These are phyloP conservation scores for Dolichopus griseipennis DNA, from an alignment of 2,888 invertebrate genomes.

Conservation along the genomic window DNA sequence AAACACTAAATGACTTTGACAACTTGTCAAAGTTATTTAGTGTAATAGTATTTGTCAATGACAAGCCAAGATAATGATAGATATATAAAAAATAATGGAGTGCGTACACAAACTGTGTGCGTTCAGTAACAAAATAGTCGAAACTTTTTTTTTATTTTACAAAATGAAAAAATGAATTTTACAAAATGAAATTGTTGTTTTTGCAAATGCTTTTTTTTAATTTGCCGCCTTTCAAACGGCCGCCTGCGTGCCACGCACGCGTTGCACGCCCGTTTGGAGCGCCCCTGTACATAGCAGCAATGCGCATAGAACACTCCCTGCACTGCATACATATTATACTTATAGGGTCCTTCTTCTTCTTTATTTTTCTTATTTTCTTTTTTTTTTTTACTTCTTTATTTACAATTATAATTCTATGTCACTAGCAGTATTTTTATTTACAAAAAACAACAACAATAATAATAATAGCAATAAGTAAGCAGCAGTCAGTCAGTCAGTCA, in stretches of 20 bases:
- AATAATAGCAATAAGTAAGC: not conserved
- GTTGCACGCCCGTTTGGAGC: slow-evolving; percentile 8
- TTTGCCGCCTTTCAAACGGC: not conserved
- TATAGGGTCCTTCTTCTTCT: not conserved
- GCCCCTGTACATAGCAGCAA: not conserved
- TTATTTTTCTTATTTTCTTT: no score
- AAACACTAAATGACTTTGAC: no score
- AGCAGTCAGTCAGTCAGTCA: slow-evolving; percentile 4
- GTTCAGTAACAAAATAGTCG: no score
- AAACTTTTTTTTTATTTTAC: no score
- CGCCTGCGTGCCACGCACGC: slow-evolving; percentile 3
- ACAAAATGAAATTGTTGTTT: slow-evolving; percentile 5
- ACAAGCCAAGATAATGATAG: no score
- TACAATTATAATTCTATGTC: slow-evolving; percentile 4
- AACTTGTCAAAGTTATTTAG: no score
- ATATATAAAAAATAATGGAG: no score
- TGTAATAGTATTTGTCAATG: no score
- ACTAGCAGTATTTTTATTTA: not conserved
- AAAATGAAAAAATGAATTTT: no score
- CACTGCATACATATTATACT: not conserved
- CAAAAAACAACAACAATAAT: no score
- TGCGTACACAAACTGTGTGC: no score
- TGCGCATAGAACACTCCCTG: not conserved
- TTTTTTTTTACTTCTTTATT: not conserved
- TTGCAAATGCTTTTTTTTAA: slow-evolving; percentile 3